phyloP scores from a whole-genome alignment of 2,888 invertebrate genomes.

The Limnephilus marmoratus region DNA sequence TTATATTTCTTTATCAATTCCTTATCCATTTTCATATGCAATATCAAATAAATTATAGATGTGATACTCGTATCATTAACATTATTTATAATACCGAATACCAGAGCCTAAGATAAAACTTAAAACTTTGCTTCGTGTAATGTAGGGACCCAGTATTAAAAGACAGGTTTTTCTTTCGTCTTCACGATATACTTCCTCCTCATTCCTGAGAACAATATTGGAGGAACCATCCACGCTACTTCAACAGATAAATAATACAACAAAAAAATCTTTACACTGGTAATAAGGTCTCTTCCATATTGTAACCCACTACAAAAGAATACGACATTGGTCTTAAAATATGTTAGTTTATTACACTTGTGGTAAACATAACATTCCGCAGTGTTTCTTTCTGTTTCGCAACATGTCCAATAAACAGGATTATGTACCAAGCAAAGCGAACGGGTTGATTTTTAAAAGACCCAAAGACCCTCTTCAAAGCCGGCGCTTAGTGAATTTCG shows the following conservation, averaged over 20 bases:
- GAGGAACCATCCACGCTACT: not conserved
- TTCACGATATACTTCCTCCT: too few species aligned
- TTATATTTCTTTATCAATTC: too few species aligned
- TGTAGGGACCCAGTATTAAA: too few species aligned
- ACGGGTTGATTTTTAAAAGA: not conserved
- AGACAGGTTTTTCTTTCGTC: too few species aligned
- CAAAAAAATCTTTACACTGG: not conserved
- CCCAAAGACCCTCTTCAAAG: constrained; percentile 1
- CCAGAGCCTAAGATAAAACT: too few species aligned
- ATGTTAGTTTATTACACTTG: not conserved
- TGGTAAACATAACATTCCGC: not conserved
- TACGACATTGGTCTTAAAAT: not conserved
- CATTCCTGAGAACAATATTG: not conserved
- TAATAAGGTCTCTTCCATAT: not conserved
- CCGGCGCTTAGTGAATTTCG: not conserved
- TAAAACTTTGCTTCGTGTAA: too few species aligned
- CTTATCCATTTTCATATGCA: too few species aligned
- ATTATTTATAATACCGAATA: too few species aligned
- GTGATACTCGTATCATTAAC: too few species aligned
- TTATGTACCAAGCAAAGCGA: not conserved
- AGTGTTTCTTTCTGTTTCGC: not conserved
- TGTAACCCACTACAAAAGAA: not conserved
- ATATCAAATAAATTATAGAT: too few species aligned
- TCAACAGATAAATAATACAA: not conserved
- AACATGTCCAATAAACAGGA: not conserved